Evolutionary conservation across 1,140 invertebrate species (phyloP).

Genomic region (Hestina assimilis): DNA sequence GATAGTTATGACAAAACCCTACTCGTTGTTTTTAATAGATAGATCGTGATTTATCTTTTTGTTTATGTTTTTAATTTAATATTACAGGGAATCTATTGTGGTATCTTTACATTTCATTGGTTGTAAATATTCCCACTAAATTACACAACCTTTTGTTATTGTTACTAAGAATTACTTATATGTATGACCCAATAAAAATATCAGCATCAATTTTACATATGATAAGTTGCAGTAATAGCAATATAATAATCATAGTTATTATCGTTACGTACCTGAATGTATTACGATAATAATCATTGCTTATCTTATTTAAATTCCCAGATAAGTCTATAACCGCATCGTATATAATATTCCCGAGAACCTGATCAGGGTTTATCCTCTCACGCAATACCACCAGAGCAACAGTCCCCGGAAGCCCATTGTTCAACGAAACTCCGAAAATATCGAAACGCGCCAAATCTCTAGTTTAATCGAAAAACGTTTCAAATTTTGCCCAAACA

Average conservation of each 20-base stretch:
- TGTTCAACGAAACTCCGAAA: constrained; percentile 56
- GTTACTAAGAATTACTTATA: no score
- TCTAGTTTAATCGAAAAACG: constrained; percentile 63
- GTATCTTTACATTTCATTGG: no score
- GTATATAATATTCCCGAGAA: constrained; percentile 28
- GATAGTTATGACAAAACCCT: constrained; percentile 9
- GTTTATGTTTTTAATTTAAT: not conserved
- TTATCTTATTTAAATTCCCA: not conserved
- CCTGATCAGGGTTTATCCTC: constrained; percentile 52
- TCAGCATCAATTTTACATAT: no score
- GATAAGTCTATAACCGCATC: constrained; percentile 30
- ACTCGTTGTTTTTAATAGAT: not conserved
- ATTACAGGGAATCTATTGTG: not conserved
- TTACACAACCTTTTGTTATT: no score
- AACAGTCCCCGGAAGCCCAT: constrained; percentile 64
- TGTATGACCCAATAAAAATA: no score
- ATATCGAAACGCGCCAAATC: constrained; percentile 62
- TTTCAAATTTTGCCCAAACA: constrained; percentile 63
- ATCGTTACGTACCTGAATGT: not conserved
- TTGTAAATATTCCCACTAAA: no score
- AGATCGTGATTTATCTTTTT: not conserved
- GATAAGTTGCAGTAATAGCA: no score
- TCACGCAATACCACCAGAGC: constrained; percentile 47
- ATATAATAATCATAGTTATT: no score
- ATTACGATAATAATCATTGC: not conserved